Percentiles rank a stretch among this genome's conserved stretches.
These are phyloP conservation scores for Lumbricus terrestris DNA, from an alignment of 2,888 invertebrate species.

Conservation along the genomic window DNA sequence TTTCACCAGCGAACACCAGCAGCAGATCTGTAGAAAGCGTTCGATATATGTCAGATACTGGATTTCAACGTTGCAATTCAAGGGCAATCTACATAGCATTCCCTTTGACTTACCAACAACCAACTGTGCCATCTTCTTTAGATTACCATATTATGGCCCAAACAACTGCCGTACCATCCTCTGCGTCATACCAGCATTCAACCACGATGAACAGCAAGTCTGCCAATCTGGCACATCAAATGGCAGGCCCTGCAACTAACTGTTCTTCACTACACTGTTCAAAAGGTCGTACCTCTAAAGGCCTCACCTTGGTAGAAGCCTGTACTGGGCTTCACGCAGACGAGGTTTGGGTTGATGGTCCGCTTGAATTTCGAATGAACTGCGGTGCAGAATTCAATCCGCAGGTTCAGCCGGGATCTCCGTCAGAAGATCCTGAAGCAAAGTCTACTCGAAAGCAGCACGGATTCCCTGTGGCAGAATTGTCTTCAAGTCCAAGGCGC, in stretches of 20 bases:
- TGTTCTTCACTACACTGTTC: background rate
- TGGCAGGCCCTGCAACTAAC: background rate
- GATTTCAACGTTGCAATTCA: background rate
- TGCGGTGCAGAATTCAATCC: background rate
- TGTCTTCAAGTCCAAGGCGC: background rate
- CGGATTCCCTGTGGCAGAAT: background rate
- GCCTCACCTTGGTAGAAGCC: background rate
- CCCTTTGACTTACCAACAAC: background rate
- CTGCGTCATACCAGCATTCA: background rate
- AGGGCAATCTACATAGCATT: background rate
- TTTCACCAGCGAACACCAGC: background rate
- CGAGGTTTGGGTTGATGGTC: constrained; percentile 3
- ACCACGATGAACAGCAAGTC: background rate
- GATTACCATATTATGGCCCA: background rate
- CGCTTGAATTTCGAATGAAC: background rate
- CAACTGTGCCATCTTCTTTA: background rate
- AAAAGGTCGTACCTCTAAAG: background rate
- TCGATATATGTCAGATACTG: background rate
- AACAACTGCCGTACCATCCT: background rate
- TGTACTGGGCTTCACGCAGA: background rate
- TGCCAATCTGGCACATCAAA: background rate
- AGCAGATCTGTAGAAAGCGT: constrained; percentile 3
- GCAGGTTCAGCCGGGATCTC: background rate
- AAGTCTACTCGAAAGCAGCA: background rate
- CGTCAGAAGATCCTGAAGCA: background rate